phyloP scores from a whole-genome alignment of 2,113 vertebrate genomes.

The Pyrgilauda ruficollis region DNA sequence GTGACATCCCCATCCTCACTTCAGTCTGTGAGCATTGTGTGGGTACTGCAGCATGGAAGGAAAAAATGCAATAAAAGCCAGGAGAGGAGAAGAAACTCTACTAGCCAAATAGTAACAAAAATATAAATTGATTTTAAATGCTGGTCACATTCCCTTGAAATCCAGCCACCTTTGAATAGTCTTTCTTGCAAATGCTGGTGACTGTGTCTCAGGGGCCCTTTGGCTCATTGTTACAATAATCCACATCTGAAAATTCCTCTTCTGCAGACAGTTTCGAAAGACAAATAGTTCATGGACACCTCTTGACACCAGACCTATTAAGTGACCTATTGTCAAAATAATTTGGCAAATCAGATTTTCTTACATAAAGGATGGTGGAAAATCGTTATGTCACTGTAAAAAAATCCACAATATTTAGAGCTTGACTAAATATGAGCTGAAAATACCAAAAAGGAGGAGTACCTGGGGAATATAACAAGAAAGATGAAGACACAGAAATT shows the following conservation, averaged over 20 bases:
- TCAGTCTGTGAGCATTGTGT: background rate
- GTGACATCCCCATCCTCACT: background rate
- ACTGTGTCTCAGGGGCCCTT: background rate
- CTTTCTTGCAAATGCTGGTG: background rate
- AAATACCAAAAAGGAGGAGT: background rate
- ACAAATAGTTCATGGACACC: background rate
- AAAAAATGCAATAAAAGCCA: background rate
- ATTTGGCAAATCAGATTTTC: background rate
- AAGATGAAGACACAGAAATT: background rate
- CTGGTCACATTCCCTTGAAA: background rate
- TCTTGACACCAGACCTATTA: background rate
- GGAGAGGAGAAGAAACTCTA: background rate
- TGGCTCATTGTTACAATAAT: background rate
- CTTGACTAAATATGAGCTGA: background rate
- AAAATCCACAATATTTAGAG: background rate
- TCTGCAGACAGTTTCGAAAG: background rate
- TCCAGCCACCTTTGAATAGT: background rate
- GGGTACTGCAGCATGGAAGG: background rate
- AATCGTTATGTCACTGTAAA: background rate
- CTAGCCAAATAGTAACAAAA: background rate
- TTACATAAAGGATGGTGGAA: background rate
- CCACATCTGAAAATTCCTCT: background rate
- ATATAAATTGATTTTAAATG: background rate
- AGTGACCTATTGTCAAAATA: background rate
- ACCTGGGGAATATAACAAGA: background rate